Base-by-base conservation (phyloP, 2,797 vertebrate species). In the Buphagus erythrorhynchus region DNA sequence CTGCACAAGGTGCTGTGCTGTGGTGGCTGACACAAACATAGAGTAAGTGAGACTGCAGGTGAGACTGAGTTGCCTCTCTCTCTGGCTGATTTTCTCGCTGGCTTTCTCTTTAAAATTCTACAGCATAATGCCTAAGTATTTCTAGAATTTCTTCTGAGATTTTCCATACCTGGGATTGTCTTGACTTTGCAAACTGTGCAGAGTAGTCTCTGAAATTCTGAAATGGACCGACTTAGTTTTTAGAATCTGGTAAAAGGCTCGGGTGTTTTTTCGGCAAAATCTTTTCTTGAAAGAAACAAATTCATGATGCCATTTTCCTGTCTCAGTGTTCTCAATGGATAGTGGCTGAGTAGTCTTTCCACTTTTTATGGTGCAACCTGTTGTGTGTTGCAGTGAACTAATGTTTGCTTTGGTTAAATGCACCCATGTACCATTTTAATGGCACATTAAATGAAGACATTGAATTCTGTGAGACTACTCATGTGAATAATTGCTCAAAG, bases 401-500 rank as follows among this genome's bases (percentile, higher is more conserved):
- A 57, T 80, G 76, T 91, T 95, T 94, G 48, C 62, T 72, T 94
- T 84, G 90, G 93, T 71, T 75, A 92, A 78, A 75, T 90, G 62
- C 72, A 80, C 24, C 28, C 84, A 48, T 86, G 85, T 72, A 69
- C 61, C 65, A 69, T 83, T 95, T 94, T 86, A 94, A 95, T 84
- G 94, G 12, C 72, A 96, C 87, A 83, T 92, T 96, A 96, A 92
- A 85, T 65, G 65, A 89, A 86, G 86, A 93, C 84, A 83, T 83
- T 75, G 84, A 86, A 88, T 87, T 92, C 91, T 93, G 6, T 83
- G 89, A 85, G 89, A 92, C 49, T 71, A 80, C 28, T 95, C 91
- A 92, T 92, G 90, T 93, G 95, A 90, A 75, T 96, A 96, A 96
- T 96, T 96, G 86, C 68, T 93, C 62, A 96, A 69, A 96, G 92